Conservation (phyloP, 2,888 invertebrate genomes). For the Melinaea marsaeus region DNA sequence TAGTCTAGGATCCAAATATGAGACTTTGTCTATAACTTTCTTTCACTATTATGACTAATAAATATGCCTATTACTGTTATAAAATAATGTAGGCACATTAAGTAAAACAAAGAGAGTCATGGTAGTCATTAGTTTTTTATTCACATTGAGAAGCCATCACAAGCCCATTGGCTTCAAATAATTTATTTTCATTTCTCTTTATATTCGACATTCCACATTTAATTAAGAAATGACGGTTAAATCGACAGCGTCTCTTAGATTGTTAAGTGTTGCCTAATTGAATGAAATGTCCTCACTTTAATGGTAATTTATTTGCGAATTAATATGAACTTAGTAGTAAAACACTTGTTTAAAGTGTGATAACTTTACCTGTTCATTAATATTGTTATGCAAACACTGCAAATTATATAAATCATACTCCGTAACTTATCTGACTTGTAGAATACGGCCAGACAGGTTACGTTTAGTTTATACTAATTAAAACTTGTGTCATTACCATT, state of each 20-base stretch:
- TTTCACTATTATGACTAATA: too few species aligned
- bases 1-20: too few species aligned
- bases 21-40: too few species aligned
- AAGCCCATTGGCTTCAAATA: background rate
- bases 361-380: background rate
- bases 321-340: slow-evolving; percentile 2
- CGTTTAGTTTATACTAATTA: too few species aligned
- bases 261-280: slow-evolving; percentile 1
- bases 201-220: background rate
- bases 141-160: too few species aligned
- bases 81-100: too few species aligned
- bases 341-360: slow-evolving; percentile 3
- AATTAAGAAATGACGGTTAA: background rate
- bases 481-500: too few species aligned
- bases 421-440: background rate
- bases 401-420: background rate
- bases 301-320: slow-evolving; percentile 2
- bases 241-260: background rate
- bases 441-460: too few species aligned
- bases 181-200: background rate
- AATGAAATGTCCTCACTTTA: slow-evolving; percentile 1
- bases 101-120: too few species aligned
- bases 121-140: too few species aligned
- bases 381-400: background rate
- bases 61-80: too few species aligned